phyloP scores from a whole-genome alignment of 2,113 vertebrate species.

The Campylorhamphus procurvoides region DNA sequence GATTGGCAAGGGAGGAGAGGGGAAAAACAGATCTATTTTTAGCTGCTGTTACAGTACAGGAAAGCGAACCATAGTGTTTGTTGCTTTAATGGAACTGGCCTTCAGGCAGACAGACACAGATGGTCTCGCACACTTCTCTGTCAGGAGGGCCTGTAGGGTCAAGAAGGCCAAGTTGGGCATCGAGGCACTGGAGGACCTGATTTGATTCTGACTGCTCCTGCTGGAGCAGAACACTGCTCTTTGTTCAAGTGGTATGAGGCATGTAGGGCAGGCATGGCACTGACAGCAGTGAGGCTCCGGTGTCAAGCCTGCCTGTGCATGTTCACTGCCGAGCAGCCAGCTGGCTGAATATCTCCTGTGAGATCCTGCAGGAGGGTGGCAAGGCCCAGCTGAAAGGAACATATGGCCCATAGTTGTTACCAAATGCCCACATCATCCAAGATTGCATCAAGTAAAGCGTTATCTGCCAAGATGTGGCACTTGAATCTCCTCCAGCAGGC shows the following conservation, averaged over 20 bases:
- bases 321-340: background rate
- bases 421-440: slow-evolving; percentile 28
- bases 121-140: background rate
- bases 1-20: background rate
- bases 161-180: background rate
- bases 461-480: slow-evolving; percentile 2
- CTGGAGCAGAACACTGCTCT: background rate
- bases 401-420: slow-evolving; percentile 32
- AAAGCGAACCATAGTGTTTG: background rate
- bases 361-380: background rate
- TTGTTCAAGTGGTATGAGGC: background rate
- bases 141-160: background rate
- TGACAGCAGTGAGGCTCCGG: background rate
- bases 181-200: background rate
- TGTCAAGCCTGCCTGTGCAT: background rate
- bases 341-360: slow-evolving; percentile 20
- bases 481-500: background rate
- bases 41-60: background rate
- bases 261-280: background rate
- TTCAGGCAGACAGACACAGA: background rate
- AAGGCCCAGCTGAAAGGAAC: slow-evolving; percentile 28
- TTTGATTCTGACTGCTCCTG: background rate
- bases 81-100: background rate
- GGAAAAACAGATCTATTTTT: background rate
- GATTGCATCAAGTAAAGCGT: background rate